A percentile compares a stretch with the other conserved stretches of the same genome.
Conservation (phyloP, 2,113 vertebrate genomes). For the Lagopus leucura region DNA sequence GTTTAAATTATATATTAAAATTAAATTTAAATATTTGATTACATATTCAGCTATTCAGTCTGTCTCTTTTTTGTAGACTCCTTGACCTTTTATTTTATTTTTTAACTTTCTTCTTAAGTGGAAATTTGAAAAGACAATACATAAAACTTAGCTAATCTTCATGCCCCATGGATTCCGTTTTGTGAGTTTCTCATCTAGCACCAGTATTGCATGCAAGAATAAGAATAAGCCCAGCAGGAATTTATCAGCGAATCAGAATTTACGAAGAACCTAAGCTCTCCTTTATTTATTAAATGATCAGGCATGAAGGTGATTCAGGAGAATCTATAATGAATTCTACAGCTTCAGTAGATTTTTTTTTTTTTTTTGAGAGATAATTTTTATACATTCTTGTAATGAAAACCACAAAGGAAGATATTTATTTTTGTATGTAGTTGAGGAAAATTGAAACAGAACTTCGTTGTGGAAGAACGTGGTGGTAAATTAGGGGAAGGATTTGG, state of each 20-base stretch:
- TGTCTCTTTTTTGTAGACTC: neutral
- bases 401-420: neutral
- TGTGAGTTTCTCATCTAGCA: constrained; percentile 28
- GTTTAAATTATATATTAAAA: neutral
- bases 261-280: constrained; percentile 8
- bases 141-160: neutral
- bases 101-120: neutral
- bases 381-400: neutral
- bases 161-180: constrained; percentile 8
- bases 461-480: neutral
- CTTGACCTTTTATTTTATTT: constrained; percentile 31
- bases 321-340: neutral
- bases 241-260: constrained; percentile 13
- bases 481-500: neutral
- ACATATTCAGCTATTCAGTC: neutral
- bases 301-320: neutral
- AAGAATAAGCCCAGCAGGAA: neutral
- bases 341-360: neutral
- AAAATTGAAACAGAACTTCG: neutral
- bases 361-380: neutral
- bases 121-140: neutral
- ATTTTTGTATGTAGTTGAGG: neutral
- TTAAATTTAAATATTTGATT: neutral
- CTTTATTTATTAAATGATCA: constrained; percentile 14
- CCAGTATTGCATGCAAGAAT: neutral